Evolutionary conservation across 1,140 invertebrate species (phyloP), one percentile per base, ranked within the genome.

Genomic region (Colletes gigas): DNA sequence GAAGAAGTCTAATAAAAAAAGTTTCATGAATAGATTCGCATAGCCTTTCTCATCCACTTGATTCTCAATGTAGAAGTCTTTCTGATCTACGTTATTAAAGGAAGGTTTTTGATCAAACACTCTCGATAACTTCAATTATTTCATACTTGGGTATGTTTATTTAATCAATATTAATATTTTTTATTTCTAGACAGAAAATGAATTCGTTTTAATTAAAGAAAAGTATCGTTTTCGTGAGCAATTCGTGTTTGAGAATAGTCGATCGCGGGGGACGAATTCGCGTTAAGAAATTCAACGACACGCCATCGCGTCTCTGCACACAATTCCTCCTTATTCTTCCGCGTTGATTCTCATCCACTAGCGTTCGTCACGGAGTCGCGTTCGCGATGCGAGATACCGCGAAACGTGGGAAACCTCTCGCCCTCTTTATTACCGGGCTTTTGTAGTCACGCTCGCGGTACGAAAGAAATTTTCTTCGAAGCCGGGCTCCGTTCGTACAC

Each of bases 341-440:
- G 71, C 52, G 71, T 75, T 75, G 50, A 68, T 67, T 67, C 78
- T 60, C 78, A 67, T 80, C 72, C 73, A 47, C 55, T 44, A 8
- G 30, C 63, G 41, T 65, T 68, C 41, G 39, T 19, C 52, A 12
- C 30, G 44, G 76, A 62, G 70, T 62, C 67, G 66, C 57, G 67
- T 71, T 21, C 19, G 41, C 62, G 78, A 80, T 72, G 39, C 60
- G 39, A 74, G 70, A 80, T 74, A 75, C 71, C 63, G 21, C 71
- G 78, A 74, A 68, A 80, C 78, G 78, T 80, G 78, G 72, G 78
- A 80, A 80, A 75, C 63, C 71, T 75, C 78, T 80, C 72, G 71
- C 71, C 63, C 55, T 19, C 12, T 80, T 80, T 80, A 74, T 80
- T 75, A 59, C 63, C 44, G 21, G 21, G 71, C 78, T 80, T 78